Evolutionary conservation across 2,113 vertebrate genomes (phyloP).

Genomic region (Hippocampus comes): DNA sequence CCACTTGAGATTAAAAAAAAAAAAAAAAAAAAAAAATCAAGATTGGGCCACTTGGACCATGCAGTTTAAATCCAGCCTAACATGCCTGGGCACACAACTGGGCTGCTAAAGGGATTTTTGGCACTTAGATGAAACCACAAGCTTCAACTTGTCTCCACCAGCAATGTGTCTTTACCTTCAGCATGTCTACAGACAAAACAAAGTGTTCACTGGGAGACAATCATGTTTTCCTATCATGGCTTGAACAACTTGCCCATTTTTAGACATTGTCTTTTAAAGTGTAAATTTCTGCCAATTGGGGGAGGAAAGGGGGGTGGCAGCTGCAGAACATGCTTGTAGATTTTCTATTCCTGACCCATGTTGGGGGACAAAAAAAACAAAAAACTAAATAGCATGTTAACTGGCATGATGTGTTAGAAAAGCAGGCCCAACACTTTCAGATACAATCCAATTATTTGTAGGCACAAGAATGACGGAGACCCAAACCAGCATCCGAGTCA

Average conservation of each 20-base stretch:
- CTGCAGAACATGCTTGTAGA: neutral
- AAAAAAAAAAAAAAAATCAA: neutral
- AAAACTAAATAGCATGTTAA: conserved; percentile 13
- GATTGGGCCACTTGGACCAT: neutral
- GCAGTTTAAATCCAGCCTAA: conserved; percentile 7
- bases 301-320: neutral
- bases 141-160: conserved; percentile 50
- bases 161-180: conserved; percentile 17
- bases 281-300: neutral
- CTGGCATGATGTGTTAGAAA: neutral
- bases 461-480: neutral
- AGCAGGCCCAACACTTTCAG: neutral
- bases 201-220: neutral
- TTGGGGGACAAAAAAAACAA: neutral
- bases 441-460: neutral
- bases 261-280: neutral
- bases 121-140: conserved; percentile 28
- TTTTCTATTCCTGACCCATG: neutral
- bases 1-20: neutral
- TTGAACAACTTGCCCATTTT: neutral
- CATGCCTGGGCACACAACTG: conserved; percentile 51
- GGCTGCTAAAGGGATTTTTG: conserved; percentile 16
- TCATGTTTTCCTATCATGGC: neutral
- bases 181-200: conserved; percentile 34
- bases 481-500: neutral